Base-by-base conservation (phyloP, 2,797 vertebrate genomes). In the Smutsia gigantea region DNA sequence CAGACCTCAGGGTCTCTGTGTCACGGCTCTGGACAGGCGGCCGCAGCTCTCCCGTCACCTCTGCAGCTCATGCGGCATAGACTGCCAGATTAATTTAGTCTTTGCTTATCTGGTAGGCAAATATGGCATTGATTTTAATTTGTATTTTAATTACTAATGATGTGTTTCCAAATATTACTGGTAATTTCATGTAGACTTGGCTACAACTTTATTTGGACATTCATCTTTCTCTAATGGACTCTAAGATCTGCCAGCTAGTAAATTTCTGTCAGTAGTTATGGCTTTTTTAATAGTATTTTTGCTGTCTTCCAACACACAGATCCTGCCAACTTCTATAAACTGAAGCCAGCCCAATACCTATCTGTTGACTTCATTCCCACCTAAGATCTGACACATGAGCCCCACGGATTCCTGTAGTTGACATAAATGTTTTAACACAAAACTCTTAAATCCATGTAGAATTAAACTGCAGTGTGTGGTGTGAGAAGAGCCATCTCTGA, bases 381-480 rank as follows among this genome's bases (percentile, higher is more conserved):
- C 25, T 34, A 15, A 37, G 72, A 11, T 51, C 27, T 64, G 59
- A 34, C 46, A 37, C 53, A 15, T 5, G 46, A 46, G 11, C 46
- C 17, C 57, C 55, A 49, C 0, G 1, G 74, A 18, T 29, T 17
- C n/a, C 7, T 5, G 15, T 0, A 8, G 19, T 3, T 11, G n/a
- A 57, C 27, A 18, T 5, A 29, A 29, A 14, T 21, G 25, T 37
- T 42, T 34, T 59, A 66, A 53, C n/a, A 75, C 31, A 29, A 68
- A 59, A 83, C 25, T 68, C 83, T 42, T 64, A 49, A 89, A 29
- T 46, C 42, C 61, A 71, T 0, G 4, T 3, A 21, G 63, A 84
- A 72, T 37, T 72, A 14, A 57, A 25, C 77, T 42, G 64, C 18
- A 39, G 25, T 0, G 8, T 27, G 4, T 19, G 72, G 78, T 1